Evolutionary conservation across 1,140 invertebrate genomes (phyloP), one percentile per base, ranked within the genome.

Genomic region (Anastatus disparis): DNA sequence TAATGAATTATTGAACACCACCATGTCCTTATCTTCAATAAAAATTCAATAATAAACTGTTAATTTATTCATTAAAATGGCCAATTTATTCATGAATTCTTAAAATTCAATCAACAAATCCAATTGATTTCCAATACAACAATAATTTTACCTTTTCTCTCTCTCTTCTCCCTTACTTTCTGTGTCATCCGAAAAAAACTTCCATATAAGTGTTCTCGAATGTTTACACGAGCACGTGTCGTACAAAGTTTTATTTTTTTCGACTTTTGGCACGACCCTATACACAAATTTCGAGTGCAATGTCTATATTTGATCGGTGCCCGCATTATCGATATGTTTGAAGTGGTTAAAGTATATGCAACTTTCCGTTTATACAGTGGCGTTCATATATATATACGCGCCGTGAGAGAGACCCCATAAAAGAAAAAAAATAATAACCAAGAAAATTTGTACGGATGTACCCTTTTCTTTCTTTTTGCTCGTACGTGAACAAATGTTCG

Each of bases 221-320:
- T 24, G 61, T 24, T 9, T 58, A 31, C 24, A 12, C 17, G 46
- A 8, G 7, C 66, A 53, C 46, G 66, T 69, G 56, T 48, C 55
- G 13, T 0, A n/a, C n/a, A n/a, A n/a, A n/a, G n/a, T n/a, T n/a
- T n/a, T n/a, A n/a, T 10, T 12, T n/a, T 44, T 38, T 27, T 52
- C 56, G 67, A 69, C 67, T 62, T 62, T 55, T 24, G n/a, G n/a
- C n/a, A n/a, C 50, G 58, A 69, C 44, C 48, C 48, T n/a, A n/a
- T 64, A 44, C 31, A 48, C 71, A 53, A 40, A 24, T 71, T 24
- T 80, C 64, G 72, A 82, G 77, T 77, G 76, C 75, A 76, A n/a
- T 77, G 78, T 79, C 75, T 74, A 80, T 78, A 79, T 80, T 82
- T 80, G 78, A 76, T 65, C 20, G 65, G 63, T 9, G n/a, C 70